phyloP scores from a whole-genome alignment of 1,140 invertebrate genomes.

The Coboldia fuscipes region DNA sequence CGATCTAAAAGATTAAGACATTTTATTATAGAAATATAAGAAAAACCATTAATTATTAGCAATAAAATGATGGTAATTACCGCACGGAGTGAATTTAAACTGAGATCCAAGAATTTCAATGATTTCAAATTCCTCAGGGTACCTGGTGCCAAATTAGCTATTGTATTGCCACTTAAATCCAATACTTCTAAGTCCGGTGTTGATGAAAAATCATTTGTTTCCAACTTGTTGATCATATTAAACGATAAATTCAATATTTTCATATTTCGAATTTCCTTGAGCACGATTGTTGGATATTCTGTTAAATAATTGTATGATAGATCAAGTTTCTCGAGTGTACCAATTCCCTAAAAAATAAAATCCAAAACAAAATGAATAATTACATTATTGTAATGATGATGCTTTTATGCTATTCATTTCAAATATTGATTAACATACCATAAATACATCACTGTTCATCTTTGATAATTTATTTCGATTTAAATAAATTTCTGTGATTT shows the following conservation, averaged over 20 bases:
- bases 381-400: neutral
- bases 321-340: constrained; percentile 51
- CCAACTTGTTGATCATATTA: constrained; percentile 59
- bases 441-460: constrained; percentile 57
- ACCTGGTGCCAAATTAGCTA: constrained; percentile 55
- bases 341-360: constrained; percentile 34
- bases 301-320: constrained; percentile 66
- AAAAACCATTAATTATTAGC: neutral
- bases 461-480: constrained; percentile 49
- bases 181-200: constrained; percentile 45
- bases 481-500: constrained; percentile 44
- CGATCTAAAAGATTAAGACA: constrained; percentile 35
- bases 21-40: constrained; percentile 2
- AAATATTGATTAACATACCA: neutral
- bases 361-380: neutral
- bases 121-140: constrained; percentile 50
- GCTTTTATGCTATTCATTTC: neutral
- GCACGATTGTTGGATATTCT: constrained; percentile 52
- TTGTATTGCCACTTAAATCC: constrained; percentile 65
- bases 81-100: constrained; percentile 65
- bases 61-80: constrained; percentile 25
- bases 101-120: constrained; percentile 54
- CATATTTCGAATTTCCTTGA: constrained; percentile 42
- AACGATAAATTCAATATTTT: constrained; percentile 58
- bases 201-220: constrained; percentile 37